Conservation (phyloP, 2,888 invertebrate genomes). For the Melanostoma mellinum region DNA sequence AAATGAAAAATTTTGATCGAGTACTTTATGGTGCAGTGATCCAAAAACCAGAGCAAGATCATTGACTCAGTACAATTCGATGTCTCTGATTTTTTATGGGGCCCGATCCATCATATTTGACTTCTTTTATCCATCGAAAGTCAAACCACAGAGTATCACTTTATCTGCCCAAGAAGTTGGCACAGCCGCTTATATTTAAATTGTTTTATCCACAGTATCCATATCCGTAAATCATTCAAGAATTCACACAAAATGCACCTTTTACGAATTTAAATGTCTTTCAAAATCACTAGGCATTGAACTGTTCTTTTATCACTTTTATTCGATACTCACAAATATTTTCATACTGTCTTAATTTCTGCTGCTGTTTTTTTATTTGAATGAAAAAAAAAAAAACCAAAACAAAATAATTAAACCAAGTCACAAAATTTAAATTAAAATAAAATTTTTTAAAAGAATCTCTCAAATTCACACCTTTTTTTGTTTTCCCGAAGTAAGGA, state of each 20-base stretch:
- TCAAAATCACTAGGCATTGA: constrained; percentile 54
- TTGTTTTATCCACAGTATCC: constrained; percentile 54
- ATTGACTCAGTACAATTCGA: too few relatives aligned
- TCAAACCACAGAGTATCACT: too few relatives aligned
- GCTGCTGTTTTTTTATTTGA: constrained; percentile 62
- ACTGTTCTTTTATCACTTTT: constrained; percentile 54
- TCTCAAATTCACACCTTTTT: constrained; percentile 61
- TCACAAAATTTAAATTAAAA: constrained; percentile 20
- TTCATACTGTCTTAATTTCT: constrained; percentile 81
- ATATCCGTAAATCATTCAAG: constrained; percentile 21
- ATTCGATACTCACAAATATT: constrained; percentile 83
- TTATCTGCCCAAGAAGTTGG: too few relatives aligned
- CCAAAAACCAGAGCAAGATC: too few relatives aligned
- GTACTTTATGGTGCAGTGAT: too few relatives aligned
- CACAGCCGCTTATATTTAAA: too few relatives aligned
- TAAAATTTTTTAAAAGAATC: neutral
- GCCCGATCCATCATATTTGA: too few relatives aligned
- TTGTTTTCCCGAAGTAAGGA: constrained; percentile 76
- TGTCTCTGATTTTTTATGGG: too few relatives aligned
- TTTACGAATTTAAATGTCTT: constrained; percentile 20
- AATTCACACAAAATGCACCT: constrained; percentile 44
- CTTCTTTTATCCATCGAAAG: too few relatives aligned
- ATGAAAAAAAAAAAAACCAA: constrained; percentile 60
- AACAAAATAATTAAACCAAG: constrained; percentile 54
- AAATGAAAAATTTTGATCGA: too few relatives aligned